Conservation (phyloP, 30 jellyfish, hydroid and myxozoan species). For the Aurelia coerulea region DNA sequence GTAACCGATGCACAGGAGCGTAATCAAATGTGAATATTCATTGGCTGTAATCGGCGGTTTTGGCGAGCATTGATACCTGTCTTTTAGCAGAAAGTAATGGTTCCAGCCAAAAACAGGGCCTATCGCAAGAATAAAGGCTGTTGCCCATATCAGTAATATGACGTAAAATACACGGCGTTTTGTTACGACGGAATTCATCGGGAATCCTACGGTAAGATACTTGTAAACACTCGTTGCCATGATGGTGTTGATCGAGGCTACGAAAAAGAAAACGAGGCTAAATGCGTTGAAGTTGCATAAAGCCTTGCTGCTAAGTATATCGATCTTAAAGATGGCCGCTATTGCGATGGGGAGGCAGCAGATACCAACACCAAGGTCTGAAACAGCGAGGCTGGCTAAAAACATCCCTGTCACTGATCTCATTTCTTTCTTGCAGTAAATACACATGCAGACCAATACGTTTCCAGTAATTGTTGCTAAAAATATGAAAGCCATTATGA, state of each 20-base stretch:
- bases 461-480: slow-evolving; percentile 50
- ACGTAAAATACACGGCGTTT: slow-evolving; percentile 8
- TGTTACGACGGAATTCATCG: slow-evolving; percentile 22
- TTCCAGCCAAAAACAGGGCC: slow-evolving; percentile 92
- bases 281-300: slow-evolving; percentile 65
- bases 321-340: slow-evolving; percentile 48
- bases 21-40: slow-evolving; percentile 34
- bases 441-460: slow-evolving; percentile 39
- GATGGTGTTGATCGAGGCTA: slow-evolving; percentile 62
- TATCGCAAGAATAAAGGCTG: slow-evolving; percentile 58
- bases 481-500: slow-evolving; percentile 12
- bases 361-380: slow-evolving; percentile 73
- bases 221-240: slow-evolving; percentile 66
- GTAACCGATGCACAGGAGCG: slow-evolving; percentile 56
- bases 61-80: slow-evolving; percentile 77
- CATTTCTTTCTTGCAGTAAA: slow-evolving; percentile 58
- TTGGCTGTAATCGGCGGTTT: slow-evolving; percentile 4
- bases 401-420: slow-evolving; percentile 63
- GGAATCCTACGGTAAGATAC: slow-evolving; percentile 48
- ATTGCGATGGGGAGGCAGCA: slow-evolving; percentile 65
- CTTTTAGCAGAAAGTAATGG: slow-evolving; percentile 39
- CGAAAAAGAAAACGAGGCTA: slow-evolving; percentile 54
- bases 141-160: slow-evolving; percentile 49
- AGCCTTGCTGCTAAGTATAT: slow-evolving; percentile 7
- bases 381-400: slow-evolving; percentile 45